Evolutionary conservation across 2,888 invertebrate genomes (phyloP), one percentile per base, ranked within the genome.

Genomic region (Philonicus albiceps): DNA sequence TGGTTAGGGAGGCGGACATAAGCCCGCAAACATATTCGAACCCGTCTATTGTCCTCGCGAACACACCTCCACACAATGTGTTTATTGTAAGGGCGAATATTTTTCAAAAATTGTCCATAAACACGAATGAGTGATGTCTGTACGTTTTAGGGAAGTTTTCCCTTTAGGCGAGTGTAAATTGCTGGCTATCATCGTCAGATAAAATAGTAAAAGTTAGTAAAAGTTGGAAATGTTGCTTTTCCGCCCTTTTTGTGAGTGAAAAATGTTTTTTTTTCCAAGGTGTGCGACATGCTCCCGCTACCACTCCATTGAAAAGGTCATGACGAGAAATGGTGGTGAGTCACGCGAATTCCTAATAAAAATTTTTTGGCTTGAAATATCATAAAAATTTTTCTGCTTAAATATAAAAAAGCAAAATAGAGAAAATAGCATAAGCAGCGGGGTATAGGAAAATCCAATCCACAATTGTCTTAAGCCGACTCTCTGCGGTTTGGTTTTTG

Each of bases 111-210:
- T 74, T 74, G 37, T 74, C 74, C 74, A 74, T 19, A 34, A 74
- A n/a, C 74, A 74, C 74, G 74, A 74, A 74, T 74, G 74, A 74
- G 31, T 74, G 74, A 74, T 74, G 74, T 34, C 30, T 34, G 74
- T n/a, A 34, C 31, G 74, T 34, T 74, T 74, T 74, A 7, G 13
- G 13, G n/a, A n/a, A 74, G 8, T 74, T 64, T 11, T 64, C 27
- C 64, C 64, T 64, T 19, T 34, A 19, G 74, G 34, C 64, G 16
- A 40, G 84, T 73, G 40, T 43, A 49, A 43, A 81, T 49, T 83
- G 43, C 83, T 64, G n/a, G 22, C 19, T 64, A 64, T 30, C 83
- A 83, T 64, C 72, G 53, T 64, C 40, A 53, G 49, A 83, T 53
- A 84, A 27, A 27, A 53, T 84, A 53, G 53, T 40, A 84, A 19